A percentile compares a stretch with the other conserved stretches of the same genome.
Evolutionary conservation across 2,888 invertebrate genomes (phyloP).

Genomic region (Parascotia fuliginaria): DNA sequence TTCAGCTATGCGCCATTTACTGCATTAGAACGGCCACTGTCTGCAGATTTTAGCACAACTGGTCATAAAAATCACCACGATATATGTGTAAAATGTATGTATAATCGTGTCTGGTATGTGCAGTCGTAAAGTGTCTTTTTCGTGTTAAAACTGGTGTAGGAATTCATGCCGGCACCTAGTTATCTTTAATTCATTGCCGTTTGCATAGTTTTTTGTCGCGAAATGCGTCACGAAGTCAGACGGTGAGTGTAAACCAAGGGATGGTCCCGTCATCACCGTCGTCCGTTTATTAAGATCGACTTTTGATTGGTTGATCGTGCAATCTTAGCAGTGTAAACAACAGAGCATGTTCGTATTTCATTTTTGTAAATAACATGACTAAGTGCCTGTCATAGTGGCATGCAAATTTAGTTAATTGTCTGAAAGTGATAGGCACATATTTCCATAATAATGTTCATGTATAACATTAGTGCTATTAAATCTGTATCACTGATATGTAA

Average conservation of each 20-base stretch:
- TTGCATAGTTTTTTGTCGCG: constrained; percentile 58
- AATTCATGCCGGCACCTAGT: constrained; percentile 71
- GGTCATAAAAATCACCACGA: constrained; percentile 61
- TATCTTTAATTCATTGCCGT: constrained; percentile 60
- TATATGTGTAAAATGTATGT: constrained; percentile 60
- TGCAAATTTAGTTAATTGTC: constrained; percentile 20
- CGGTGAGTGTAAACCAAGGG: constrained; percentile 36
- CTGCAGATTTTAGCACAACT: constrained; percentile 68
- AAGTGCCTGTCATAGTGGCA: constrained; percentile 24
- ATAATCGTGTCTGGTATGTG: constrained; percentile 52
- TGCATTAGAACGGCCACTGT: constrained; percentile 74
- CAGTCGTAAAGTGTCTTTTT: constrained; percentile 53
- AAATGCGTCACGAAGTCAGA: constrained; percentile 51
- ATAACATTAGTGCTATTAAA: neutral
- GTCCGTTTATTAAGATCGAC: constrained; percentile 29
- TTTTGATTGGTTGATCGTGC: constrained; percentile 41
- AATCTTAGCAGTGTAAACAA: constrained; percentile 63
- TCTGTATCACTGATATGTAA: constrained; percentile 1
- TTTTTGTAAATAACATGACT: constrained; percentile 61
- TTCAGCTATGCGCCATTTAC: constrained; percentile 83
- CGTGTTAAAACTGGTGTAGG: constrained; percentile 53
- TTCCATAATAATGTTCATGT: neutral
- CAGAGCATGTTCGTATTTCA: constrained; percentile 69
- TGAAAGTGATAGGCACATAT: constrained; percentile 14
- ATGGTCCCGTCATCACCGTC: constrained; percentile 10